Conservation (phyloP, 1,140 invertebrate species). For the Drosophila bocki region DNA sequence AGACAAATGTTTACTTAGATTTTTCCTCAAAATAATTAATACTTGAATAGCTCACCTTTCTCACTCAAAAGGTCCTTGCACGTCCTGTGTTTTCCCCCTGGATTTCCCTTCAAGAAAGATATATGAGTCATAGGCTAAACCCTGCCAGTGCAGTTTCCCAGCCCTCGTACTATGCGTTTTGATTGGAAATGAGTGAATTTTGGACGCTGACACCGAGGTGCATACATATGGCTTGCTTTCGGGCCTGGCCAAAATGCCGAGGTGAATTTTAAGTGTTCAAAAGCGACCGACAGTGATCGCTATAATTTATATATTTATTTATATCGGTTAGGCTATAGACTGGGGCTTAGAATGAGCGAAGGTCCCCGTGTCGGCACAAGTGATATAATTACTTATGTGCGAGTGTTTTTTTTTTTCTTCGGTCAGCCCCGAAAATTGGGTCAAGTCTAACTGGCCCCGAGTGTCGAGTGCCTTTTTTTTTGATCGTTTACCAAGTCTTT, state of each 20-base stretch:
- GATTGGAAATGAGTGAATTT: slow-evolving; percentile 65
- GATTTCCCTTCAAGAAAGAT: not conserved
- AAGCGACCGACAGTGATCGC: not conserved
- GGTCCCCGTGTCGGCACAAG: slow-evolving; percentile 23
- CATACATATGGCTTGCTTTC: slow-evolving; percentile 60
- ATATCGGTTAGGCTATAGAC: slow-evolving; percentile 5
- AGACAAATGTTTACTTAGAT: not conserved
- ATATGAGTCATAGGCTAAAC: not conserved
- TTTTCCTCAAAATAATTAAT: not conserved
- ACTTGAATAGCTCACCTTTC: not conserved
- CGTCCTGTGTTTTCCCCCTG: not conserved
- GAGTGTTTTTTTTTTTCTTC: slow-evolving; percentile 34
- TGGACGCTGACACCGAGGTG: slow-evolving; percentile 15
- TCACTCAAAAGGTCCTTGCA: not conserved
- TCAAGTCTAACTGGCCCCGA: slow-evolving; percentile 69
- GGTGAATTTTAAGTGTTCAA: slow-evolving; percentile 66
- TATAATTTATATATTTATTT: slow-evolving; percentile 18
- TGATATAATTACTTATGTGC: slow-evolving; percentile 45
- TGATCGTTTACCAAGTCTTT: slow-evolving; percentile 5
- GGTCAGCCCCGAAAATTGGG: slow-evolving; percentile 54
- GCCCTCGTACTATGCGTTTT: slow-evolving; percentile 39
- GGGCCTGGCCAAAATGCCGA: slow-evolving; percentile 37
- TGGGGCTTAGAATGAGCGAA: slow-evolving; percentile 47
- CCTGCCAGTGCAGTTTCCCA: slow-evolving; percentile 15
- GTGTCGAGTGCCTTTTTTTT: slow-evolving; percentile 33